Evolutionary conservation across 2,113 vertebrate species (phyloP).

Genomic region (Spizaetus ornatus): DNA sequence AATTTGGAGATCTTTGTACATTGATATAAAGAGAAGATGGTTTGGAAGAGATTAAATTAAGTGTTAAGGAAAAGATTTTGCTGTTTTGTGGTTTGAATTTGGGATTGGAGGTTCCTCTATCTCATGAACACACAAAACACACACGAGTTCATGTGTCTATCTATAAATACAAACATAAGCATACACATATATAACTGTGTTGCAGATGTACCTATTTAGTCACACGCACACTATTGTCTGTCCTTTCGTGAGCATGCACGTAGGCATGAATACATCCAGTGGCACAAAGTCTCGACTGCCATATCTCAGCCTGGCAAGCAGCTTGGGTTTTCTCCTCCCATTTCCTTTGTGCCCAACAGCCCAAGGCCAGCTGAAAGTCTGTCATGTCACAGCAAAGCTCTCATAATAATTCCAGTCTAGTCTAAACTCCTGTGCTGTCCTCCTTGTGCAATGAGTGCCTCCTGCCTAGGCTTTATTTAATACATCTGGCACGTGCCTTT

Average conservation of each 20-base stretch:
- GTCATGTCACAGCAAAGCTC: not conserved
- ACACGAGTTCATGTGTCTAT: not conserved
- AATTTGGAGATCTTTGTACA: not conserved
- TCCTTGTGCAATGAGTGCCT: not conserved
- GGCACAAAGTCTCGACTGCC: not conserved
- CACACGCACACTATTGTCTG: not conserved
- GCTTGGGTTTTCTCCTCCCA: not conserved
- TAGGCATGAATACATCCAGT: not conserved
- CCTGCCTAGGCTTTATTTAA: not conserved
- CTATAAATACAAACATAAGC: not conserved
- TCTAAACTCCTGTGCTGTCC: not conserved
- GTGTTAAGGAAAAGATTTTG: not conserved
- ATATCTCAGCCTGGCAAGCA: not conserved
- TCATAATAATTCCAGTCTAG: not conserved
- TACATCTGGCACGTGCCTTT: not conserved
- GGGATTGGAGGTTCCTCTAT: not conserved
- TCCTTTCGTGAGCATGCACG: accelerated
- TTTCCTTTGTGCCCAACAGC: not conserved
- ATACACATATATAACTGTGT: no score
- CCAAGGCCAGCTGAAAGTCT: not conserved
- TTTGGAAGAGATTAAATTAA: not conserved
- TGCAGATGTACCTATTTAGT: not conserved
- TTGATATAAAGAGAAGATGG: not conserved
- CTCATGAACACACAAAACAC: not conserved
- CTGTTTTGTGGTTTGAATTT: not conserved